These are phyloP conservation scores for Cryptocephalus moraei DNA, from an alignment of 2,888 invertebrate species.

Conservation along the genomic window DNA sequence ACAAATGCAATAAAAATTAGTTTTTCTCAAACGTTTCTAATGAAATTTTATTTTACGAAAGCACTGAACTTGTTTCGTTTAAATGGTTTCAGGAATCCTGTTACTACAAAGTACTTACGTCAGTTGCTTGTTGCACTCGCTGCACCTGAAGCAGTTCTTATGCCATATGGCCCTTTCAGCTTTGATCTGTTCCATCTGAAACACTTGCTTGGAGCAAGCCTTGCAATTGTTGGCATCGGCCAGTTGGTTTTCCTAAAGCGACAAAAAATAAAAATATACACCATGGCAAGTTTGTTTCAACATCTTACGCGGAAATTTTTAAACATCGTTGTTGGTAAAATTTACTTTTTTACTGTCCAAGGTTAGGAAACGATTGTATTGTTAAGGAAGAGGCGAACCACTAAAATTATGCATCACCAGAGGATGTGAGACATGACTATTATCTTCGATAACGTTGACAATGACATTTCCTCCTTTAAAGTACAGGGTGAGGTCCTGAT, in stretches of 20 bases:
- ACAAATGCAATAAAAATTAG: too few relatives aligned
- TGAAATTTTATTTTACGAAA: too few relatives aligned
- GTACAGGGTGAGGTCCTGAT: neutral
- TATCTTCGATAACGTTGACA: neutral
- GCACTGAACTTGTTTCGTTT: too few relatives aligned
- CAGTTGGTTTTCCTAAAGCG: slow-evolving; percentile 36
- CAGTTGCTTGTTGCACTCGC: slow-evolving; percentile 84
- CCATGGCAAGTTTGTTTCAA: too few relatives aligned
- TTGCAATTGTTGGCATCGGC: slow-evolving; percentile 60
- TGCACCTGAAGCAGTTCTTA: slow-evolving; percentile 89
- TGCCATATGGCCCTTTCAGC: slow-evolving; percentile 87
- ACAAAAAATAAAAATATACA: too few relatives aligned
- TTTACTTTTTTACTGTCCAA: too few relatives aligned
- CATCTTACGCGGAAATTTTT: too few relatives aligned
- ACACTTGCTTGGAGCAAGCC: slow-evolving; percentile 80
- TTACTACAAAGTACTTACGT: slow-evolving; percentile 55
- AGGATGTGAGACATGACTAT: neutral
- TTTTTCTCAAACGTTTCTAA: too few relatives aligned
- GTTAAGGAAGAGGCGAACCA: neutral
- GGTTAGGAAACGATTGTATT: neutral
- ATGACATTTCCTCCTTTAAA: neutral
- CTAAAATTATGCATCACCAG: neutral
- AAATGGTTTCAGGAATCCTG: too few relatives aligned
- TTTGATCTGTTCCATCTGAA: slow-evolving; percentile 94
- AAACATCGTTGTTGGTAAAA: too few relatives aligned